Percentiles rank a stretch among this genome's conserved stretches.
Conservation (phyloP, 2,113 vertebrate species). For the Ameiurus melas region DNA sequence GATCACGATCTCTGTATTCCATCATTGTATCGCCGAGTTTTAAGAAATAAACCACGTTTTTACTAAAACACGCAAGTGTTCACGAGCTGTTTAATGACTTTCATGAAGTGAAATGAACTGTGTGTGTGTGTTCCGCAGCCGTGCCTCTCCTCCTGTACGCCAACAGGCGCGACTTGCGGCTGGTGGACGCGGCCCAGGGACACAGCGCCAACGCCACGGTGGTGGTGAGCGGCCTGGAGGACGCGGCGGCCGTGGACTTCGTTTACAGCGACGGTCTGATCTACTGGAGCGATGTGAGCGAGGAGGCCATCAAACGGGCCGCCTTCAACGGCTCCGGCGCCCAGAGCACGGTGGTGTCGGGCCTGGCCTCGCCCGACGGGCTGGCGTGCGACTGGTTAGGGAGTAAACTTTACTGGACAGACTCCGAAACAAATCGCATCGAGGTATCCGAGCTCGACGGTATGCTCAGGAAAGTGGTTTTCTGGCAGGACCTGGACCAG, state of each 20-base stretch:
- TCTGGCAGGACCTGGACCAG: slow-evolving; percentile 98
- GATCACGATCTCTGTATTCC: background rate
- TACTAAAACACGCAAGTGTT: background rate
- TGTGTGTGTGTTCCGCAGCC: slow-evolving; percentile 66
- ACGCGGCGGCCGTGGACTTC: slow-evolving; percentile 95
- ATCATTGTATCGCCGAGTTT: background rate
- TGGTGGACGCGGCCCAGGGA: slow-evolving; percentile 76
- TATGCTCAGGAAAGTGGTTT: slow-evolving; percentile 88
- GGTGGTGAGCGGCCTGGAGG: slow-evolving; percentile 91
- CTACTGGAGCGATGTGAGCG: slow-evolving; percentile 98
- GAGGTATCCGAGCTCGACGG: slow-evolving; percentile 95
- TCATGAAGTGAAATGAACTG: too few relatives aligned
- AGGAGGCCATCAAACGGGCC: slow-evolving; percentile 94
- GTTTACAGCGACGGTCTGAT: slow-evolving; percentile 84
- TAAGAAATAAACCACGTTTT: background rate
- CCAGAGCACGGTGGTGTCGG: slow-evolving; percentile 84
- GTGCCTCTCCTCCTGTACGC: slow-evolving; percentile 92
- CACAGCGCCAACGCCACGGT: slow-evolving; percentile 87
- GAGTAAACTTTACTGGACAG: slow-evolving; percentile 95
- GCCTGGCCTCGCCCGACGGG: slow-evolving; percentile 91
- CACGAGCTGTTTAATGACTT: background rate
- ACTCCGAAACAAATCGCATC: slow-evolving; percentile 95
- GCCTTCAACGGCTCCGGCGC: slow-evolving; percentile 80
- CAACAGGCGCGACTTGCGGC: slow-evolving; percentile 89
- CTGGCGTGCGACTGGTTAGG: slow-evolving; percentile 97